These are phyloP conservation scores for Aldrovandia affinis DNA, from an alignment of 2,797 vertebrate species.

Conservation along the genomic window DNA sequence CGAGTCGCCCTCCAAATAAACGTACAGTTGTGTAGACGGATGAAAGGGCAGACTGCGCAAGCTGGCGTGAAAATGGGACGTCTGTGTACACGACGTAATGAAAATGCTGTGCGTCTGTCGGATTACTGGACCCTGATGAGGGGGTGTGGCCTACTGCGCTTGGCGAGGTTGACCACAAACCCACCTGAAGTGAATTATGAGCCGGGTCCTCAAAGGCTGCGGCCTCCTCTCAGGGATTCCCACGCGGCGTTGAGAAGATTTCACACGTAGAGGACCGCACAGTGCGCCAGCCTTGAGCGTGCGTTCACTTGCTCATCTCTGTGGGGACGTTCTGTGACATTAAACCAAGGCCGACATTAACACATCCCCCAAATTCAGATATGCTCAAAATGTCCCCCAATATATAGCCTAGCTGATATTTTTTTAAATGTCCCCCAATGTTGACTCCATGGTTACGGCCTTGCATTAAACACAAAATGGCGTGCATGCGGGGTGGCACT, in stretches of 20 bases:
- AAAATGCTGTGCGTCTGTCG: neutral
- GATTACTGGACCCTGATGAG: neutral
- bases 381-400: too few species aligned
- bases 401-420: too few species aligned
- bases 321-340: neutral
- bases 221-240: too few species aligned
- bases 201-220: neutral
- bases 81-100: neutral
- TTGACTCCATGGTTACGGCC: too few species aligned
- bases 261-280: neutral
- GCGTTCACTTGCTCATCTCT: neutral
- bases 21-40: too few species aligned
- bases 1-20: too few species aligned
- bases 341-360: neutral
- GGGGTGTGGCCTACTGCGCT: neutral
- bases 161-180: neutral
- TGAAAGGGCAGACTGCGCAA: too few species aligned
- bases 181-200: neutral
- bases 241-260: neutral
- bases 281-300: neutral
- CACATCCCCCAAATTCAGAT: neutral
- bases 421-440: too few species aligned
- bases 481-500: too few species aligned
- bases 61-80: too few species aligned
- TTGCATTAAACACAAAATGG: too few species aligned